Conservation (phyloP, 2,888 invertebrate genomes). For the Gortyna flavago region DNA sequence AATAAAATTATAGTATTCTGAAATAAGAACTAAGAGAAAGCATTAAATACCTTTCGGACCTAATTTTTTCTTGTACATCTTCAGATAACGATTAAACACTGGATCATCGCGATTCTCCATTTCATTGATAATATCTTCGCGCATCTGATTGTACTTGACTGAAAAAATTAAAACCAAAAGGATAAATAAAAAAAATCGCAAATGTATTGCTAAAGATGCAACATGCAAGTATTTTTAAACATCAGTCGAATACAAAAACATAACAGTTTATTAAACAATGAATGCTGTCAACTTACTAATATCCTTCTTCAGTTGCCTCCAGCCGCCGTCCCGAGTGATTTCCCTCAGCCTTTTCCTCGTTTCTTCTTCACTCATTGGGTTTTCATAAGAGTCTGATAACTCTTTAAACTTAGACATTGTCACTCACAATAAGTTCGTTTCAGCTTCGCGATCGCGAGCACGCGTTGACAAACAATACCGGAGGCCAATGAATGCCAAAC, state of each 20-base stretch:
- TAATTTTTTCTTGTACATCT: background rate
- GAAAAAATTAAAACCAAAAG: background rate
- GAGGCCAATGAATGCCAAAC: background rate
- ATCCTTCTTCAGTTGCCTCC: background rate
- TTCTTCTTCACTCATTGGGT: background rate
- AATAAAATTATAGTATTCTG: no score
- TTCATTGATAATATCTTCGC: rapidly evolving
- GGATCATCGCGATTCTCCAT: conserved; percentile 18
- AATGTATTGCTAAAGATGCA: background rate
- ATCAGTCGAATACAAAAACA: background rate
- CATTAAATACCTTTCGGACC: background rate
- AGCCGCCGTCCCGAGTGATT: background rate
- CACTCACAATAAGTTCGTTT: background rate
- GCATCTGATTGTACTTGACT: conserved; percentile 4
- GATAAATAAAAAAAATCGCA: background rate
- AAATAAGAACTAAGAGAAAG: background rate
- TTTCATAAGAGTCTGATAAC: background rate
- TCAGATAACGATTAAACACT: background rate
- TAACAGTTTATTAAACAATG: no score
- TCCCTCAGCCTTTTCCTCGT: background rate
- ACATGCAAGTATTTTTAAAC: background rate
- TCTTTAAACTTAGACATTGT: background rate
- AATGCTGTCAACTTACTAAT: conserved; percentile 14
- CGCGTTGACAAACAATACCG: background rate
- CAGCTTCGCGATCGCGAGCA: background rate